A percentile compares a stretch with the other conserved stretches of the same genome.
Conservation (phyloP, 2,888 invertebrate species). For the Drosophila tripunctata region DNA sequence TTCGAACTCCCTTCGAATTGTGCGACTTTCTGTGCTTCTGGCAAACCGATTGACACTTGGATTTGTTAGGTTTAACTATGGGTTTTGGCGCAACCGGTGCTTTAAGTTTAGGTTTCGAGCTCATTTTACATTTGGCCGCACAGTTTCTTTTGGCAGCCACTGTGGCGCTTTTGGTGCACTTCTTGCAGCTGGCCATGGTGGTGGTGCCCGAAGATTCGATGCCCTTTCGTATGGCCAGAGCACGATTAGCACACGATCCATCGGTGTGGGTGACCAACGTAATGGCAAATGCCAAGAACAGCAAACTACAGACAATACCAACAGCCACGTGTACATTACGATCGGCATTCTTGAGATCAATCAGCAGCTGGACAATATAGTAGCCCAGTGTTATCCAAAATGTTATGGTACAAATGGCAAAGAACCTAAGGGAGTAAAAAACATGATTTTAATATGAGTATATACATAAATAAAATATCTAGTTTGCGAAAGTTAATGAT, state of each 20-base stretch:
- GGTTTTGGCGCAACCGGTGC: too few species aligned
- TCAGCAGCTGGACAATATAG: constrained; percentile 48
- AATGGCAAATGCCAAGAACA: constrained; percentile 52
- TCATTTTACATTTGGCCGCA: neutral
- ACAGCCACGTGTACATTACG: constrained; percentile 61
- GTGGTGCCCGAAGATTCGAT: neutral
- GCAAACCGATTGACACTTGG: neutral
- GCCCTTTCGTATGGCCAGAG: neutral
- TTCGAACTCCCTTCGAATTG: neutral
- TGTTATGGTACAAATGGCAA: constrained; percentile 63
- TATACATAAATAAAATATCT: too few species aligned
- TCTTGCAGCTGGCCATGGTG: neutral
- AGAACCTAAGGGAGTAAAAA: constrained; percentile 56
- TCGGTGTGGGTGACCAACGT: constrained; percentile 35
- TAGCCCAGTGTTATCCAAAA: constrained; percentile 73
- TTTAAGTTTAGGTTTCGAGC: neutral
- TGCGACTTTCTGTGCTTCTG: neutral
- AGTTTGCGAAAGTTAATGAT: too few species aligned
- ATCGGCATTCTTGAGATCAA: constrained; percentile 56
- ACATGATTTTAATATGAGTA: neutral
- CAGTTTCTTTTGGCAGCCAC: neutral
- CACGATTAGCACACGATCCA: constrained; percentile 1
- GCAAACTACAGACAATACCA: constrained; percentile 29
- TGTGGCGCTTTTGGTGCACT: neutral
- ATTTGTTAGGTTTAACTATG: too few species aligned